Evolutionary conservation across 2,797 vertebrate genomes (phyloP).

Genomic region (Channa striata): DNA sequence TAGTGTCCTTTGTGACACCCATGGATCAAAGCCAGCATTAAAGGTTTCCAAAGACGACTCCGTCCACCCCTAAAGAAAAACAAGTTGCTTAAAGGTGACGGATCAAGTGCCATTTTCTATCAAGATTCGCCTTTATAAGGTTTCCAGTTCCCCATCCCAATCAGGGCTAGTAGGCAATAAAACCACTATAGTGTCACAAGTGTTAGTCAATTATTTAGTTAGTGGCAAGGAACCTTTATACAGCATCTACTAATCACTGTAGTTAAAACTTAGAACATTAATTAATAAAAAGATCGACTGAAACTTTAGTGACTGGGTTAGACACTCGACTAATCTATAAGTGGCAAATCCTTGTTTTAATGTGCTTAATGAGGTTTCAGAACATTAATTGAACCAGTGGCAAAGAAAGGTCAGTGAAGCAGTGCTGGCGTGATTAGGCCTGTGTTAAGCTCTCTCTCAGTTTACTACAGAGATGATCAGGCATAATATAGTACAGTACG

Average conservation of each 20-base stretch:
- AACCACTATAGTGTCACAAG: not conserved
- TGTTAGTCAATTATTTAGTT: not conserved
- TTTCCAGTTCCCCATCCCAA: not conserved
- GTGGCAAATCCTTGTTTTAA: conserved; percentile 27
- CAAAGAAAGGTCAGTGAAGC: conserved; percentile 27
- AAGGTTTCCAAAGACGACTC: too few species aligned
- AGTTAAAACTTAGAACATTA: not conserved
- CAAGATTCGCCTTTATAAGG: not conserved
- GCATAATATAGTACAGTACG: conserved; percentile 31
- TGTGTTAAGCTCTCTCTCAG: conserved; percentile 4
- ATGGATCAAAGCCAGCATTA: too few species aligned
- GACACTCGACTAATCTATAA: conserved; percentile 15
- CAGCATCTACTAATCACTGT: not conserved
- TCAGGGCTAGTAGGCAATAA: not conserved
- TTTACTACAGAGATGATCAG: conserved; percentile 24
- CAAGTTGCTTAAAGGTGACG: too few species aligned
- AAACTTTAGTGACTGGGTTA: not conserved
- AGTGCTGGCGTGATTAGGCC: not conserved
- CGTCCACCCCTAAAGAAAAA: too few species aligned
- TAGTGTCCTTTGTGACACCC: too few species aligned
- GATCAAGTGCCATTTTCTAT: too few species aligned
- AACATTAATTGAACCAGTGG: conserved; percentile 33
- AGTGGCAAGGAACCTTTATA: not conserved
- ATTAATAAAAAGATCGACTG: not conserved
- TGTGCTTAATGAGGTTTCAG: conserved; percentile 15